phyloP scores from a whole-genome alignment of 1,140 invertebrate species.

The Nasonia vitripennis region DNA sequence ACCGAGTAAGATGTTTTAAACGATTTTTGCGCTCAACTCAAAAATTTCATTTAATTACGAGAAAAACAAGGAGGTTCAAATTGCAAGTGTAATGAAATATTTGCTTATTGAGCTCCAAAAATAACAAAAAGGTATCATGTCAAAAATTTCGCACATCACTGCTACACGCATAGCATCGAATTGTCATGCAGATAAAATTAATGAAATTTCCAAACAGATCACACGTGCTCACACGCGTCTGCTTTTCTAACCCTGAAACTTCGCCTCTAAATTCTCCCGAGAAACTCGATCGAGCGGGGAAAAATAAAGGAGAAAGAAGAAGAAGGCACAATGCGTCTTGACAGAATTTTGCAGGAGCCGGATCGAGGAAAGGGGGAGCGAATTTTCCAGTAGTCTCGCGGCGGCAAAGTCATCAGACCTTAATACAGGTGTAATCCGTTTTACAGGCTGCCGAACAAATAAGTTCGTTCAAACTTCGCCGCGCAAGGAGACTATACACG shows the following conservation, averaged over 20 bases:
- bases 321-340: background rate
- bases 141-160: background rate
- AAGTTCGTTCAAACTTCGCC: constrained; percentile 41
- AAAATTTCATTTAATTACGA: background rate
- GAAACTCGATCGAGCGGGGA: constrained; percentile 8
- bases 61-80: background rate
- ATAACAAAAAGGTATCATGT: background rate
- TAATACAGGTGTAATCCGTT: constrained; percentile 43
- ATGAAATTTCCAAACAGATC: background rate
- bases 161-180: background rate
- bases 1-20: no score
- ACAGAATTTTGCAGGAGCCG: background rate
- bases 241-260: background rate
- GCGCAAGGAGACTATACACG: no score
- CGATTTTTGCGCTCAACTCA: no score
- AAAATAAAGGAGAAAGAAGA: background rate
- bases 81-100: background rate
- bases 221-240: no score
- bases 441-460: constrained; percentile 37
- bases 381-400: constrained; percentile 36
- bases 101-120: no score
- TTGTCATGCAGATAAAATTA: background rate
- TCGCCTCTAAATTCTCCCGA: background rate
- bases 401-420: constrained; percentile 20
- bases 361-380: background rate